Evolutionary conservation across 2,797 vertebrate species (phyloP).

Genomic region (Cygnus olor): DNA sequence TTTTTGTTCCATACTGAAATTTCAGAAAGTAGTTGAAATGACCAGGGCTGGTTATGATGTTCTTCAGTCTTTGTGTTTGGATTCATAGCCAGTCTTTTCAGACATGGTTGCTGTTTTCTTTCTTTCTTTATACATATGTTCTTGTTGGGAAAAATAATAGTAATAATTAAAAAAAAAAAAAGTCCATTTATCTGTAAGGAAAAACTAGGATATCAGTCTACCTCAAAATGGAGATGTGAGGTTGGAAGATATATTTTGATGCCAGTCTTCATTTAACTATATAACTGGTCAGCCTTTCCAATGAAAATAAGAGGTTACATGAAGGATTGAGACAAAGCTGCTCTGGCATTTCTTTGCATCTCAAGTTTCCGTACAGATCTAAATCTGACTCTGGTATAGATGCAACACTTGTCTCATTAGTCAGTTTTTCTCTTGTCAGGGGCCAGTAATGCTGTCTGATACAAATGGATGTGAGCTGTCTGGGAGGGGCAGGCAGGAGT

Average conservation of each 20-base stretch:
- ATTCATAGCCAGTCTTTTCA: neutral
- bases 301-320: neutral
- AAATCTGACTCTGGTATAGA: neutral
- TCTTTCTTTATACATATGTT: neutral
- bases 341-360: neutral
- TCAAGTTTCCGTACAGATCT: neutral
- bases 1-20: neutral
- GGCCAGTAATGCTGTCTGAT: neutral
- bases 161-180: neutral
- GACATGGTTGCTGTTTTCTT: neutral
- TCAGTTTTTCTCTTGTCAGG: neutral
- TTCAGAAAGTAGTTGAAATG: neutral
- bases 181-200: neutral
- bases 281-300: neutral
- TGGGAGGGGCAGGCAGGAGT: neutral
- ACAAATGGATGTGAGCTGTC: neutral
- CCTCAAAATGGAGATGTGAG: neutral
- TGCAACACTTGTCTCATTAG: slow-evolving; percentile 7
- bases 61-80: neutral
- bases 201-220: neutral
- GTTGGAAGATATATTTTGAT: neutral
- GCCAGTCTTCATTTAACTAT: neutral
- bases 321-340: neutral
- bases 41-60: neutral
- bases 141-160: neutral